Evolutionary conservation across 2,888 invertebrate genomes (phyloP).

Genomic region (Saturnia pavonia): DNA sequence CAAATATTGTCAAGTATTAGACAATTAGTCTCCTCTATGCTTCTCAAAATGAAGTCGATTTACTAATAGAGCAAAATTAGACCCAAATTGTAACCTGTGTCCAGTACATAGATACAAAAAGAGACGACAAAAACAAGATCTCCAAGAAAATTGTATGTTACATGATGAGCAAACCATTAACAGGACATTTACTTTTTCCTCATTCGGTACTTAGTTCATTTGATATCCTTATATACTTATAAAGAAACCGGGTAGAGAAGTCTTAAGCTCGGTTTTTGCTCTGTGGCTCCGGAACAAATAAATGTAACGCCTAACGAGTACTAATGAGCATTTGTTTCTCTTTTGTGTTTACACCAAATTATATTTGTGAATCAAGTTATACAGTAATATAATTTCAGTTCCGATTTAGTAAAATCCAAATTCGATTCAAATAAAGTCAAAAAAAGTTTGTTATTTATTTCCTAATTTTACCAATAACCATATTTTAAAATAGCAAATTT

Average conservation of each 20-base stretch:
- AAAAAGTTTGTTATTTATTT: not conserved
- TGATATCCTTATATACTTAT: constrained; percentile 7
- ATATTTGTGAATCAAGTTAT: not conserved
- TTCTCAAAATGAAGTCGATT: too few relatives aligned
- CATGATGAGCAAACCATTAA: not conserved
- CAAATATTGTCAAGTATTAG: too few relatives aligned
- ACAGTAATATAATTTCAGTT: not conserved
- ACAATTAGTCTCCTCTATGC: too few relatives aligned
- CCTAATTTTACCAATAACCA: not conserved
- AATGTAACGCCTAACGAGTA: not conserved
- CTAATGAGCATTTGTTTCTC: not conserved
- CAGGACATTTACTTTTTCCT: not conserved
- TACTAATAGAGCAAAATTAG: not conserved
- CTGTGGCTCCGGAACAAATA: not conserved
- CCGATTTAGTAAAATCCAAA: not conserved
- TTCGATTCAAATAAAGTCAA: not conserved
- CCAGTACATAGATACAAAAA: not conserved
- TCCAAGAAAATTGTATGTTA: not conserved
- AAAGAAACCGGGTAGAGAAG: not conserved
- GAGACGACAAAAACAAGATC: not conserved
- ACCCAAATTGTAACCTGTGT: not conserved
- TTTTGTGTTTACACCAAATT: not conserved
- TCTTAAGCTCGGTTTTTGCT: not conserved
- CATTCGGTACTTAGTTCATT: not conserved
- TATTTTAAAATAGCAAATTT: not conserved